These are phyloP conservation scores for Mesitornis unicolor DNA, from an alignment of 2,113 vertebrate genomes.

Conservation along the genomic window DNA sequence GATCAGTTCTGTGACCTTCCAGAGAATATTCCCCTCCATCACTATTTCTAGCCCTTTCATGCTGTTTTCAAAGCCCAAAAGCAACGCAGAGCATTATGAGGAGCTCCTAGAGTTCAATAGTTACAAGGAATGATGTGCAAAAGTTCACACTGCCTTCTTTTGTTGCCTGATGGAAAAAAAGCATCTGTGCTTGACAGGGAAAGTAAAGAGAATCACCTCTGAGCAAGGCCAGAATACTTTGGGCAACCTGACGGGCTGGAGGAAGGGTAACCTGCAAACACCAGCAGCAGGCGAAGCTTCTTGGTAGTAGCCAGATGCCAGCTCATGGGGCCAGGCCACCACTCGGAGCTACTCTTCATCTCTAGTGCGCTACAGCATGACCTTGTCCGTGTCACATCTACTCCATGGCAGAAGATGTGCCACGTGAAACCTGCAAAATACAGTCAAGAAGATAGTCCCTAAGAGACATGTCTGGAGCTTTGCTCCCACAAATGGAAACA, in stretches of 20 bases:
- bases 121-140: background rate
- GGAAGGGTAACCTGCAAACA: background rate
- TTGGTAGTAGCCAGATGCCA: background rate
- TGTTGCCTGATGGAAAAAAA: background rate
- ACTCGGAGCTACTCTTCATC: background rate
- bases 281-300: background rate
- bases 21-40: background rate
- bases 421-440: background rate
- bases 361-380: accelerated
- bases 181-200: background rate
- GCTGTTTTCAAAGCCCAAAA: constrained; percentile 31
- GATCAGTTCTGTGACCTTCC: constrained; percentile 38
- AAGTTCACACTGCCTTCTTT: background rate
- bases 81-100: background rate
- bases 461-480: background rate
- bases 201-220: background rate
- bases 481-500: background rate
- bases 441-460: background rate
- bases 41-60: constrained; percentile 12
- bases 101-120: background rate
- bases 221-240: background rate
- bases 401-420: background rate
- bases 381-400: accelerated
- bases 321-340: background rate
- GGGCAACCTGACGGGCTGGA: background rate